Conservation (phyloP, 2,888 invertebrate genomes). For the Malachius bipustulatus region DNA sequence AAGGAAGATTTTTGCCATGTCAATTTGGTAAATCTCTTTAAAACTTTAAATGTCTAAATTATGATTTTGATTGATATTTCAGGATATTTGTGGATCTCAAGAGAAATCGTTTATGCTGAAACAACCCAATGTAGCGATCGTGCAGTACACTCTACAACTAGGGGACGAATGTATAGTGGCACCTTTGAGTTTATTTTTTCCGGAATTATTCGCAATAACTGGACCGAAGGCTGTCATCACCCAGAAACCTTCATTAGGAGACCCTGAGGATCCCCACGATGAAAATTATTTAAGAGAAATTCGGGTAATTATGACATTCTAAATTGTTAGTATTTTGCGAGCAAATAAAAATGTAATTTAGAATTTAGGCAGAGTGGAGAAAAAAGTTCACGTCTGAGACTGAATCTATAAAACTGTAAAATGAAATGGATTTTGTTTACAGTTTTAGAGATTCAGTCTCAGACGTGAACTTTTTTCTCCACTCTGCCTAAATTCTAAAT, state of each 20-base stretch:
- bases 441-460: too few relatives aligned
- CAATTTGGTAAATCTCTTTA: constrained; percentile 46
- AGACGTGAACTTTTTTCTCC: too few relatives aligned
- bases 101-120: constrained; percentile 68
- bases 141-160: constrained; percentile 65
- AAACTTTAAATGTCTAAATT: background rate
- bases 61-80: constrained; percentile 11
- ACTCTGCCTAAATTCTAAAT: too few relatives aligned
- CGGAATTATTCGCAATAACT: constrained; percentile 77
- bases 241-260: constrained; percentile 58
- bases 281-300: constrained; percentile 85
- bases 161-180: constrained; percentile 91
- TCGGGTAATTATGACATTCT: constrained; percentile 43
- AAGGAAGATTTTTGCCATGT: constrained; percentile 89
- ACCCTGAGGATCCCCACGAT: constrained; percentile 90
- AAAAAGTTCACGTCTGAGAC: too few relatives aligned
- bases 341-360: too few relatives aligned
- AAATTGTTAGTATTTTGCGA: background rate
- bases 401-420: too few relatives aligned
- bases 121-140: constrained; percentile 54
- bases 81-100: constrained; percentile 78
- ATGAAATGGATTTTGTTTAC: too few relatives aligned
- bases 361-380: too few relatives aligned
- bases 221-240: constrained; percentile 61
- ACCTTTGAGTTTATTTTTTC: constrained; percentile 77